phyloP scores from a whole-genome alignment of 1,140 invertebrate species.

The Formica selysi region DNA sequence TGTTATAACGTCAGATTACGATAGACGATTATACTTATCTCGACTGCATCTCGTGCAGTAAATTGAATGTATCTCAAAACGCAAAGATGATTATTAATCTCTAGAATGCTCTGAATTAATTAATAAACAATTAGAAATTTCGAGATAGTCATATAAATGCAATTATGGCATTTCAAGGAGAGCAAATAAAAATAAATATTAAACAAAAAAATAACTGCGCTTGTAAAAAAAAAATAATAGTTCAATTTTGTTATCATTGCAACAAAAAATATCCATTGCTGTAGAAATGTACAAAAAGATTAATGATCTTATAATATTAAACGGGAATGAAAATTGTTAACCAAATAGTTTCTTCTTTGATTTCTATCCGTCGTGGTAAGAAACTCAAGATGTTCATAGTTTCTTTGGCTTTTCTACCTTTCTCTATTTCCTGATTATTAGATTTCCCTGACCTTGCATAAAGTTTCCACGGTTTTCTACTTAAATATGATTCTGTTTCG shows the following conservation, averaged over 20 bases:
- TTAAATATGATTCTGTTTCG: background rate
- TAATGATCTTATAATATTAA: constrained; percentile 11
- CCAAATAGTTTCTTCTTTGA: background rate
- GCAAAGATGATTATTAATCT: background rate
- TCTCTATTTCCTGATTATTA: background rate
- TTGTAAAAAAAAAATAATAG: background rate
- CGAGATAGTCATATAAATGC: background rate
- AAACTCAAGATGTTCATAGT: background rate
- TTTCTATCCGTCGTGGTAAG: background rate
- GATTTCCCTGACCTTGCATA: constrained; percentile 40
- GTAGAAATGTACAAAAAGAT: background rate
- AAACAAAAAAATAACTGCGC: background rate
- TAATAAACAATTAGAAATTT: constrained; percentile 3
- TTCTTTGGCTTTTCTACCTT: background rate
- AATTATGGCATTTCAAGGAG: constrained; percentile 6
- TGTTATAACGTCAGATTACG: constrained; percentile 8
- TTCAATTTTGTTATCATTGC: background rate
- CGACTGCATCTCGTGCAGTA: background rate
- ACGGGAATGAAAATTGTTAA: background rate
- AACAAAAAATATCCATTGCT: background rate
- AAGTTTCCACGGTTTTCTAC: constrained; percentile 8
- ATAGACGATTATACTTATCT: background rate
- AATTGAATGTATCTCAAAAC: background rate
- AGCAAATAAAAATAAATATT: background rate
- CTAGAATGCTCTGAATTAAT: background rate